phyloP scores from a whole-genome alignment of 92 coral and sea anemone genomes.

The Palythoa heliodiscus region DNA sequence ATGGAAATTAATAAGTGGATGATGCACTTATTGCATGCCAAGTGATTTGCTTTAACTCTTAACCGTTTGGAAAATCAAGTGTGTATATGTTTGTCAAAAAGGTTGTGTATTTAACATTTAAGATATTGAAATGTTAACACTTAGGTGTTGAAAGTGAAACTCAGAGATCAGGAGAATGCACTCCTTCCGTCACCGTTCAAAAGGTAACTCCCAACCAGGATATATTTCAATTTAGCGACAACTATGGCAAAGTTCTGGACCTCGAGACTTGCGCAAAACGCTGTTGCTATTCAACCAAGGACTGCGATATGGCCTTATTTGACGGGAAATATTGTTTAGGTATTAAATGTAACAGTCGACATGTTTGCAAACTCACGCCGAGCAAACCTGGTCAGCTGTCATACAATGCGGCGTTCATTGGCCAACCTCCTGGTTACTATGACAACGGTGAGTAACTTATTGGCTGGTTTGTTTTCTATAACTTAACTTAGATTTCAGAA shows the following conservation, averaged over 20 bases:
- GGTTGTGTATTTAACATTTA: too few relatives aligned
- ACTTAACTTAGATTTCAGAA: too few relatives aligned
- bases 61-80: too few relatives aligned
- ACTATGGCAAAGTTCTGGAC: slow-evolving; percentile 12
- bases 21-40: too few relatives aligned
- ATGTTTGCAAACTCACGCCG: slow-evolving; percentile 45
- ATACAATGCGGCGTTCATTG: slow-evolving; percentile 43
- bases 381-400: slow-evolving; percentile 45
- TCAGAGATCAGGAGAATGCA: background rate
- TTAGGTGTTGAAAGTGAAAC: background rate
- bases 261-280: slow-evolving; percentile 28
- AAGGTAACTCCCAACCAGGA: slow-evolving; percentile 1
- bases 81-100: too few relatives aligned
- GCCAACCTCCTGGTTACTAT: background rate
- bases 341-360: slow-evolving; percentile 39
- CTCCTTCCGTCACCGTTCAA: slow-evolving; percentile 31
- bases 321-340: slow-evolving; percentile 54
- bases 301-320: slow-evolving; percentile 53
- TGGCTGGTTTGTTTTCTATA: background rate
- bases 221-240: background rate
- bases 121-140: background rate
- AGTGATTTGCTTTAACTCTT: too few relatives aligned
- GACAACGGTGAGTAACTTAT: slow-evolving; percentile 24
- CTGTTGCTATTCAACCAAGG: slow-evolving; percentile 42
- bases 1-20: too few relatives aligned